phyloP scores from a whole-genome alignment of 2,797 vertebrate species.

The Sebastes alutus region DNA sequence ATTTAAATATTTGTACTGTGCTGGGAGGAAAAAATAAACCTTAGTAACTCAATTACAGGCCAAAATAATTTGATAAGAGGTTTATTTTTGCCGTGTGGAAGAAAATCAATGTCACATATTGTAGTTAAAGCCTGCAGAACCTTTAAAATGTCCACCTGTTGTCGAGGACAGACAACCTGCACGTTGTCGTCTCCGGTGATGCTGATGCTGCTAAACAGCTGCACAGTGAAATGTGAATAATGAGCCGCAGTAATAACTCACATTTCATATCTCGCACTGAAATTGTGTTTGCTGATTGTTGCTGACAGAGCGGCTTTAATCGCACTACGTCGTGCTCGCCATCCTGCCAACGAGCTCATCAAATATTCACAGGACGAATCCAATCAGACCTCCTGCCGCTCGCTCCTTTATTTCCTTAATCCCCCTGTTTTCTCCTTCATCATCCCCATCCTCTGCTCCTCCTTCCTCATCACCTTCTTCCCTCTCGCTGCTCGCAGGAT shows the following conservation, averaged over 20 bases:
- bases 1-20: too few relatives aligned
- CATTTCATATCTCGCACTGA: background rate
- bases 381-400: slow-evolving; percentile 33
- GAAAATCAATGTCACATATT: too few relatives aligned
- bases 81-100: too few relatives aligned
- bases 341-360: slow-evolving; percentile 16
- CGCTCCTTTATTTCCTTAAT: slow-evolving; percentile 31
- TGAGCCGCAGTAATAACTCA: background rate
- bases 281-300: background rate
- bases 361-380: slow-evolving; percentile 40
- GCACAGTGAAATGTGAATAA: background rate
- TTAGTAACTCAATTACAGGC: too few relatives aligned
- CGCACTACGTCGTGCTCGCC: slow-evolving; percentile 8
- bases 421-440: slow-evolving; percentile 11
- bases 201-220: too few relatives aligned
- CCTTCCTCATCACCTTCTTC: background rate
- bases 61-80: too few relatives aligned
- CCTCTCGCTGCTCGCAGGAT: background rate
- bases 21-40: too few relatives aligned
- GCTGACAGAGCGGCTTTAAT: slow-evolving; percentile 21
- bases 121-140: too few relatives aligned
- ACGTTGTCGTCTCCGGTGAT: too few relatives aligned
- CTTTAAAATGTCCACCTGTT: too few relatives aligned
- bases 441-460: background rate
- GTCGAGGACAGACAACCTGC: too few relatives aligned